Base-by-base conservation (phyloP, 1,140 invertebrate genomes). In the Megalopta genalis region DNA sequence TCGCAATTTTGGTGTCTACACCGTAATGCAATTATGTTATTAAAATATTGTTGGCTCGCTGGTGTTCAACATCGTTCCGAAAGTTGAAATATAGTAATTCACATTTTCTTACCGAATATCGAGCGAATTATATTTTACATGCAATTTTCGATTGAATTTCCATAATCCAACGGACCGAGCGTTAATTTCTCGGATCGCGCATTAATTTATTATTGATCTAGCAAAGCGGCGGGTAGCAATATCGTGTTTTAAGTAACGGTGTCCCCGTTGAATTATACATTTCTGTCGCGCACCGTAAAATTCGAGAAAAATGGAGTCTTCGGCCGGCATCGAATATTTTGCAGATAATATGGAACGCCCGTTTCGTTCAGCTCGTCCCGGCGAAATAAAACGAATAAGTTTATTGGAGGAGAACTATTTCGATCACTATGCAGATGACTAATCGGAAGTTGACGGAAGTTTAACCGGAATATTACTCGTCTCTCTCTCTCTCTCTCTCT, bases 391-490 rank as follows among this genome's bases (percentile, higher is more conserved):
- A 57, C 25, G 37, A 4, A 14, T 8, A 39, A 32, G 12, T 25
- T 9, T 8, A n/a, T 60, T 18, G 46, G 21, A 16, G n/a, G 37
- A 10, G 42, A 52, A 76, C 64, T 66, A 66, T 68, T 42, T 76
- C 39, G 65, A 68, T 76, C 65, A 42, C 39, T 54, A 25, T 42
- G 52, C 52, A 46, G 65, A 27, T 46, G 52, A 66, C 65, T 75
- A 76, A 76, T 60, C 73, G 37, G 65, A 68, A 76, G 67, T 76
- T 39, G 73, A 32, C 18, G 73, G 25, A 60, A 60, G 52, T 67
- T 69, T 69, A 49, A 49, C 39, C 25, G 39, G 59, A 59, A 69
- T 77, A 69, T 42, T 77, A 49, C 52, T 25, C 10, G 39, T 23
- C 4, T 16, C n/a, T 9, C 21, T n/a, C 2, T 9, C 18, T 9